These are phyloP conservation scores for Pandemis cinnamomeana DNA, from an alignment of 2,888 invertebrate genomes.

Conservation along the genomic window DNA sequence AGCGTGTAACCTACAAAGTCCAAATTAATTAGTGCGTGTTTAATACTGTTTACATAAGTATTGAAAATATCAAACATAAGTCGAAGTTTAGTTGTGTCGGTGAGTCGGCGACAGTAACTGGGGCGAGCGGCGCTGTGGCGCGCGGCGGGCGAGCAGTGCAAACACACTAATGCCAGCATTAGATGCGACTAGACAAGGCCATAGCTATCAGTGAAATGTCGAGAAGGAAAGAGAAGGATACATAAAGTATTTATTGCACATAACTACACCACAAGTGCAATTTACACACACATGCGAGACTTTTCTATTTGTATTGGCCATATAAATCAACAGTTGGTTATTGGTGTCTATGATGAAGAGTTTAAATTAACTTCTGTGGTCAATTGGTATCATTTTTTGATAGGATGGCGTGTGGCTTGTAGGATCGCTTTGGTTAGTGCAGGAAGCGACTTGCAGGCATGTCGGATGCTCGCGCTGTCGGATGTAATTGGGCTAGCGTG, in stretches of 20 bases:
- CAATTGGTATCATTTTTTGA: slow-evolving; percentile 37
- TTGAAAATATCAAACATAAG: slow-evolving; percentile 17
- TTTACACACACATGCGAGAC: slow-evolving; percentile 69
- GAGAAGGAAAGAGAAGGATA: slow-evolving; percentile 83
- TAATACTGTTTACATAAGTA: slow-evolving; percentile 27
- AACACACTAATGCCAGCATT: slow-evolving; percentile 82
- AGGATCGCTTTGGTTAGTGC: neutral
- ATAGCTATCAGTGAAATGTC: slow-evolving; percentile 84
- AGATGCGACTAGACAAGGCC: slow-evolving; percentile 85
- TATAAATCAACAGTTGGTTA: slow-evolving; percentile 71
- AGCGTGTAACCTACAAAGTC: slow-evolving; percentile 58
- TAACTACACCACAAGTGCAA: slow-evolving; percentile 77
- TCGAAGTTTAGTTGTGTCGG: neutral
- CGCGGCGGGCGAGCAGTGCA: slow-evolving; percentile 50
- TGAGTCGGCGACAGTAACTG: slow-evolving; percentile 36
- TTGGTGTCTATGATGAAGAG: slow-evolving; percentile 64
- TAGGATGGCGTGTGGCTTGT: neutral
- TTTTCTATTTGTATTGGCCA: slow-evolving; percentile 80
- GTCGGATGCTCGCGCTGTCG: neutral
- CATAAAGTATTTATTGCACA: slow-evolving; percentile 82
- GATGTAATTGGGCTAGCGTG: slow-evolving; percentile 23
- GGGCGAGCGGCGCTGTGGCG: slow-evolving; percentile 34
- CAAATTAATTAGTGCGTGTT: slow-evolving; percentile 47
- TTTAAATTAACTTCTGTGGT: slow-evolving; percentile 50
- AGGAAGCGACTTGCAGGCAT: neutral